phyloP scores from a whole-genome alignment of 2,888 invertebrate species.

The Octodonta nipae region DNA sequence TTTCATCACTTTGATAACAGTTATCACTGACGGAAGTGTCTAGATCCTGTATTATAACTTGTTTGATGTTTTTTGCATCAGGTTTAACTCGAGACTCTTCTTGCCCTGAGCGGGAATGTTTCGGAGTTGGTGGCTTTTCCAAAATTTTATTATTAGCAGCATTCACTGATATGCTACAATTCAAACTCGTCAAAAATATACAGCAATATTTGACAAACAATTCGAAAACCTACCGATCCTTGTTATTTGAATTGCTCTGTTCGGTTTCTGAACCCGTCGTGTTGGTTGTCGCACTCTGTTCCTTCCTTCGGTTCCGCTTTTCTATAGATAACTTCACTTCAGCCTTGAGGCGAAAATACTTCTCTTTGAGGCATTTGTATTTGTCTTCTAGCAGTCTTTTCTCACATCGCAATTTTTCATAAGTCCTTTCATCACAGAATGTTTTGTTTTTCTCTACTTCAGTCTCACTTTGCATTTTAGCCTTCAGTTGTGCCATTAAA shows the following conservation, averaged over 20 bases:
- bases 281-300: conserved; percentile 42
- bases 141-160: too few species aligned
- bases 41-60: conserved; percentile 31
- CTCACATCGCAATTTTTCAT: conserved; percentile 55
- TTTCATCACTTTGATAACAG: conserved; percentile 37
- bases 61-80: conserved; percentile 27
- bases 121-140: conserved; percentile 28
- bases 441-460: conserved; percentile 25
- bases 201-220: too few species aligned
- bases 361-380: conserved; percentile 67
- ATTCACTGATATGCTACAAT: too few species aligned
- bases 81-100: conserved; percentile 14
- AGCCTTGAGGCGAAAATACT: conserved; percentile 64
- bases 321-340: conserved; percentile 68
- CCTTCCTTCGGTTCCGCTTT: conserved; percentile 53
- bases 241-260: conserved; percentile 57
- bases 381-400: conserved; percentile 63
- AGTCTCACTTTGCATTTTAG: conserved; percentile 43
- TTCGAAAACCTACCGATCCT: too few species aligned
- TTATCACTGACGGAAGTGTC: conserved; percentile 36
- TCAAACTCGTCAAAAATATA: too few species aligned
- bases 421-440: conserved; percentile 30
- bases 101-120: conserved; percentile 31
- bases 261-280: conserved; percentile 67
- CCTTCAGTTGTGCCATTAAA: conserved; percentile 49